Evolutionary conservation across 2,113 vertebrate genomes (phyloP).

Genomic region (Sylvietta virens): DNA sequence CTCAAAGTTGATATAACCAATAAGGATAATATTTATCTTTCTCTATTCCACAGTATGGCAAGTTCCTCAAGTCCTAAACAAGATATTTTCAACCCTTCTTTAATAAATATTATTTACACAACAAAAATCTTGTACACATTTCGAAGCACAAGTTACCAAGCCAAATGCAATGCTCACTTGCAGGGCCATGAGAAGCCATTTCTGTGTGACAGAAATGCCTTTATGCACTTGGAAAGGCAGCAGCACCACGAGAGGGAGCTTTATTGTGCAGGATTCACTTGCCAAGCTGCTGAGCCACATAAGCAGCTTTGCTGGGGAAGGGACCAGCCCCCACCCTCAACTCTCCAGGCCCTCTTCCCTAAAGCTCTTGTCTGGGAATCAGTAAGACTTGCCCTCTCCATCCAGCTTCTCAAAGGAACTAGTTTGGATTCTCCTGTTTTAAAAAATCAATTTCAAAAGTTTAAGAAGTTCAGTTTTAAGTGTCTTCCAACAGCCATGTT

Average conservation of each 20-base stretch:
- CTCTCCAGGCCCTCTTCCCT: neutral
- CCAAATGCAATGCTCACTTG: fast-evolving
- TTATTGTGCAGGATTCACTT: neutral
- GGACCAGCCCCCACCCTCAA: neutral
- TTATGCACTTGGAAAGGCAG: neutral
- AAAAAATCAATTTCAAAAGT: neutral
- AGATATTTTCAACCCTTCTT: neutral
- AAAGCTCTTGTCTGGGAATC: neutral
- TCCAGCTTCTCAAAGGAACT: neutral
- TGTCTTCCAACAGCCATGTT: neutral
- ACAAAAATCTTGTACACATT: neutral
- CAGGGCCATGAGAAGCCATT: neutral
- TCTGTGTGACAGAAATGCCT: neutral
- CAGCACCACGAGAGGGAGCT: conserved; percentile 39
- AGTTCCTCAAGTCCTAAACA: neutral
- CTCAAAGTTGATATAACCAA: neutral
- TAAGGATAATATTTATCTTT: neutral
- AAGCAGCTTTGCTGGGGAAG: neutral
- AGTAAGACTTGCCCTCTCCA: neutral
- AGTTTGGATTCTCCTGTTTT: neutral
- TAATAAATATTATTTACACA: neutral
- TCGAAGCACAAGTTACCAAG: neutral
- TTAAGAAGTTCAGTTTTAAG: neutral
- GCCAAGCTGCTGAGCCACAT: neutral
- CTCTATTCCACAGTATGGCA: neutral